phyloP scores from a whole-genome alignment of 2,113 vertebrate species.

The Nyctibius bracteatus region DNA sequence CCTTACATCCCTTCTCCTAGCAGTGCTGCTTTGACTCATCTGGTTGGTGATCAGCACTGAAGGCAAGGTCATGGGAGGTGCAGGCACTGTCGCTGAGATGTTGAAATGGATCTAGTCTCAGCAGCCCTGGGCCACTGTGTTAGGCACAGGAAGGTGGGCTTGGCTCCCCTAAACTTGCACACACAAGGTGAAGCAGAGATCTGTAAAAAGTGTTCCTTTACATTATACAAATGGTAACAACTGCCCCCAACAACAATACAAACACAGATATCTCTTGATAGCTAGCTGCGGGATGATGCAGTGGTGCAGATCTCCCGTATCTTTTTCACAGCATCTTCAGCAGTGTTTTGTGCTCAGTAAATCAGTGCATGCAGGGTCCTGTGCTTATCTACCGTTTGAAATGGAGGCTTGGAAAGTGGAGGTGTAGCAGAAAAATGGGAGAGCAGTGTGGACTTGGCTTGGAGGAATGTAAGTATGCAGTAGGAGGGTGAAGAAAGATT shows the following conservation, averaged over 20 bases:
- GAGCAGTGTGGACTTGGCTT: constrained; percentile 52
- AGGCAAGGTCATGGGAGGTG: neutral
- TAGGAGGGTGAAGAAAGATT: constrained; percentile 64
- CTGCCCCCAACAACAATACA: neutral
- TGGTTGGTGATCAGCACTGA: neutral
- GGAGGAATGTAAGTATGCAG: constrained; percentile 43
- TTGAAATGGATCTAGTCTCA: neutral
- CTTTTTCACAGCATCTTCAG: neutral
- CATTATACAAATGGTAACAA: neutral
- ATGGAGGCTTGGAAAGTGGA: neutral
- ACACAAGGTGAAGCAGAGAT: neutral
- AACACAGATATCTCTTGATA: neutral
- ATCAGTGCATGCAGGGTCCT: neutral
- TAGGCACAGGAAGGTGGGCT: neutral
- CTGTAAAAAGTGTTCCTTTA: neutral
- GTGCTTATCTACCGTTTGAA: neutral
- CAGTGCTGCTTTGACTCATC: neutral
- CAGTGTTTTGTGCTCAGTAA: neutral
- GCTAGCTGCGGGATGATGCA: neutral
- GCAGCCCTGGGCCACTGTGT: neutral
- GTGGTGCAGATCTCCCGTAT: neutral
- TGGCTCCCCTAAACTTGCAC: neutral
- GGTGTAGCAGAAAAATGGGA: constrained; percentile 26
- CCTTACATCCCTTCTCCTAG: neutral
- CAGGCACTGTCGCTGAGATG: neutral